phyloP scores from a whole-genome alignment of 2,888 invertebrate species.

The Uloborus plumipes region DNA sequence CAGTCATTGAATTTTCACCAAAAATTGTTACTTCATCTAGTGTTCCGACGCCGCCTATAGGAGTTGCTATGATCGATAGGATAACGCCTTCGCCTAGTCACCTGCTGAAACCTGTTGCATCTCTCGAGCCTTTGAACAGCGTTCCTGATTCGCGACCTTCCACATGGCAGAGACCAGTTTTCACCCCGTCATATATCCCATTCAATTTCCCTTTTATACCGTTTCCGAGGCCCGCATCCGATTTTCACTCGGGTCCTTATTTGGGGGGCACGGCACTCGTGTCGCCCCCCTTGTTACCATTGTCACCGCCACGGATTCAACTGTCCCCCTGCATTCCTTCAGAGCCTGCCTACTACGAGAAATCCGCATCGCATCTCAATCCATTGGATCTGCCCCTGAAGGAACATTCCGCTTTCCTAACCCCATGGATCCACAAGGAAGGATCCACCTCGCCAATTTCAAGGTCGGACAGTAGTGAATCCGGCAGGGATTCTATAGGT shows the following conservation, averaged over 20 bases:
- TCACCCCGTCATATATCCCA: slow-evolving; percentile 19
- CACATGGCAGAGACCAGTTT: slow-evolving; percentile 34
- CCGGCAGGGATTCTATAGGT: slow-evolving; percentile 21
- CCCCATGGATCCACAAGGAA: slow-evolving; percentile 41
- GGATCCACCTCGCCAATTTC: slow-evolving; percentile 36
- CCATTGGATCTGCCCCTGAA: slow-evolving; percentile 3
- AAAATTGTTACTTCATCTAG: slow-evolving; percentile 37
- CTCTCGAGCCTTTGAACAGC: slow-evolving; percentile 28
- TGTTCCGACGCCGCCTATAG: slow-evolving; percentile 18
- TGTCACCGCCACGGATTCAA: slow-evolving; percentile 21
- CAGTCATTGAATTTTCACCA: slow-evolving; percentile 49
- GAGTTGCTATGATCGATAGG: slow-evolving; percentile 18
- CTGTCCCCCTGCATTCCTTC: slow-evolving; percentile 30
- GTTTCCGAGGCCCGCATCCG: slow-evolving; percentile 16
- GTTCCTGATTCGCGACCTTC: neutral
- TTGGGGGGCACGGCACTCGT: slow-evolving; percentile 34
- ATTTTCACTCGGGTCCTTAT: slow-evolving; percentile 33
- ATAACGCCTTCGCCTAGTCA: slow-evolving; percentile 35
- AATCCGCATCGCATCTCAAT: slow-evolving; percentile 15
- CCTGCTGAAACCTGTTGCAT: slow-evolving; percentile 33
- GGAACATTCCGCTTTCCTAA: slow-evolving; percentile 9
- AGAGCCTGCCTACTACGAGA: slow-evolving; percentile 24
- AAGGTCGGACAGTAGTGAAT: slow-evolving; percentile 47
- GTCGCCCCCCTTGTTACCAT: slow-evolving; percentile 29
- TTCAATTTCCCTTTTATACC: slow-evolving; percentile 8